phyloP scores from a whole-genome alignment of 2,797 vertebrate genomes.

The Botia kubotai region DNA sequence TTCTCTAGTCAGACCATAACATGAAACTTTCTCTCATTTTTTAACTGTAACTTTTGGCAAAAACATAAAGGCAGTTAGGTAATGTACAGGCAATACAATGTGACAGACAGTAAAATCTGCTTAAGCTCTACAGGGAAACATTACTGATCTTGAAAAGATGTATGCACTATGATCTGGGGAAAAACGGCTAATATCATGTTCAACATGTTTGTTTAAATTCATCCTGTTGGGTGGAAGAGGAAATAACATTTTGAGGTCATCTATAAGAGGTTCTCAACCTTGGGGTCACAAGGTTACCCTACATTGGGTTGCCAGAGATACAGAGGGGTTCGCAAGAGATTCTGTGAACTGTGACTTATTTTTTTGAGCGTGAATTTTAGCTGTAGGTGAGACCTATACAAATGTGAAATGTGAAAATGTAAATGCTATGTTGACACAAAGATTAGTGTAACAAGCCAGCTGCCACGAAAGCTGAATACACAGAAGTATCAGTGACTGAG shows the following conservation, averaged over 20 bases:
- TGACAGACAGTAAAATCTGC: slow-evolving; percentile 36
- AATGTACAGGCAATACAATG: slow-evolving; percentile 9
- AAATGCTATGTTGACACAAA: no score
- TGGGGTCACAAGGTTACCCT: background rate
- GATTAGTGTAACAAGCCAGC: no score
- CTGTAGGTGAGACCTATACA: no score
- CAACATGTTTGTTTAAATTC: background rate
- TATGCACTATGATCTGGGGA: background rate
- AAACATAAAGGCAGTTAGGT: slow-evolving; percentile 47
- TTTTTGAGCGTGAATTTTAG: no score
- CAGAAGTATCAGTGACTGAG: no score
- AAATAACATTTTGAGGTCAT: background rate
- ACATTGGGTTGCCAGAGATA: background rate
- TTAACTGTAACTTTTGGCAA: background rate
- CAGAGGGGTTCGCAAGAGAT: background rate
- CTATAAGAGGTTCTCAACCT: background rate
- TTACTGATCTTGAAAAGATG: slow-evolving; percentile 26
- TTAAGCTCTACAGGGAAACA: slow-evolving; percentile 11
- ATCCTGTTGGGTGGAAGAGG: slow-evolving; percentile 6
- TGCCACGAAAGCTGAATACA: no score
- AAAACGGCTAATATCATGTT: background rate
- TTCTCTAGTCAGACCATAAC: slow-evolving; percentile 1
- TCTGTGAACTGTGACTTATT: no score
- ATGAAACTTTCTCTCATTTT: slow-evolving; percentile 14
- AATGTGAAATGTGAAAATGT: no score